Percentiles rank a stretch among this genome's conserved stretches.
Evolutionary conservation across 2,797 vertebrate species (phyloP).

Genomic region (Balearica regulorum): DNA sequence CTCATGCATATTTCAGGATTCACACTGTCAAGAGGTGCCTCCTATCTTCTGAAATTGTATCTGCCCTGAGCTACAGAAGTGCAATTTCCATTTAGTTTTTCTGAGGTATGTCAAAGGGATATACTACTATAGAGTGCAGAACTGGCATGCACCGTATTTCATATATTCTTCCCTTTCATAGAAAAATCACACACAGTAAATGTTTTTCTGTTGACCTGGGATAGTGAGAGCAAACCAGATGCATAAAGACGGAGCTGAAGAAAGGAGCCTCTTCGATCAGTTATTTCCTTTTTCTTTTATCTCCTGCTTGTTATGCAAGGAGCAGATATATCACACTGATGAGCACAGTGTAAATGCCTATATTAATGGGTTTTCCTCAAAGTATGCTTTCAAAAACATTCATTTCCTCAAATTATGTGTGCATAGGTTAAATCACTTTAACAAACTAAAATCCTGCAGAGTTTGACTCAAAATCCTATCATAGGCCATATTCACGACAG

Average conservation of each 20-base stretch:
- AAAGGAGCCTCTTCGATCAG: not conserved
- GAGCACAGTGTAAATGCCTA: not conserved
- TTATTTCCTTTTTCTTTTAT: not conserved
- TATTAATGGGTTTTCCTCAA: not conserved
- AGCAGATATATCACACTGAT: not conserved
- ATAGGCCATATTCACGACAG: not conserved
- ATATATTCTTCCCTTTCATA: not conserved
- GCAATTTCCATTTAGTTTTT: constrained; percentile 16
- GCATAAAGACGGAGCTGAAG: not conserved
- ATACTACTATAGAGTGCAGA: not conserved
- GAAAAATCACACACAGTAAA: not conserved
- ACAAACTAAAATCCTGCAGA: not conserved
- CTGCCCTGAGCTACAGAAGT: not conserved
- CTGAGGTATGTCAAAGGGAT: not conserved
- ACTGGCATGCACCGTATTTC: not conserved
- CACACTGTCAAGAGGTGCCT: not conserved
- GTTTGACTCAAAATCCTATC: not conserved
- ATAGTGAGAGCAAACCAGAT: not conserved
- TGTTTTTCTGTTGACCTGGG: not conserved
- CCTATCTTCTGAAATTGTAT: not conserved
- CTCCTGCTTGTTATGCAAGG: not conserved
- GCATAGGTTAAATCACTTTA: not conserved
- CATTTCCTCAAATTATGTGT: not conserved
- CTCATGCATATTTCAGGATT: constrained; percentile 35
- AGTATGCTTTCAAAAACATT: not conserved